A percentile compares a stretch with the other conserved stretches of the same genome.
Evolutionary conservation across 2,888 invertebrate genomes (phyloP).

Genomic region (Rhimphoctona megacephalus): DNA sequence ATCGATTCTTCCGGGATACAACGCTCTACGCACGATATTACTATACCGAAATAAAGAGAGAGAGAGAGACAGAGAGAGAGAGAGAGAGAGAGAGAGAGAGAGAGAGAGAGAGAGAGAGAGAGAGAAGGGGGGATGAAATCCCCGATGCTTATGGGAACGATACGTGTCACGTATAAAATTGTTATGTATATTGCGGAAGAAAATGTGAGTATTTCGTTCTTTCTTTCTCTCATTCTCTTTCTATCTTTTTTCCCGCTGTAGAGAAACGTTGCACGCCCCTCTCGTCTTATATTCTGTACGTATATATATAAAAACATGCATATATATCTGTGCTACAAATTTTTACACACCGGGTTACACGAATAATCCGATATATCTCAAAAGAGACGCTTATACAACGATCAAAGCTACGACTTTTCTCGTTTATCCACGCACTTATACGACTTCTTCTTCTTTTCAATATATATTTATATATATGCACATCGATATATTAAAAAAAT

Average conservation of each 20-base stretch:
- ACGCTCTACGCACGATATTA: background rate
- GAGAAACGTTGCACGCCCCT: slow-evolving; percentile 22
- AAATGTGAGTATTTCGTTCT: slow-evolving; percentile 37
- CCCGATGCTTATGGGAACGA: slow-evolving; percentile 70
- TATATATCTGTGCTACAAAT: slow-evolving; percentile 12
- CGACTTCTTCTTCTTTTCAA: background rate
- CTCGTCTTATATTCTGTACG: slow-evolving; percentile 21
- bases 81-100: too few species aligned
- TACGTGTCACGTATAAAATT: slow-evolving; percentile 74
- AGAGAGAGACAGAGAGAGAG: background rate
- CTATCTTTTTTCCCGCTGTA: slow-evolving; percentile 1
- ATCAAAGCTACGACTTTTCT: slow-evolving; percentile 17
- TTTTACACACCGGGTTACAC: slow-evolving; percentile 15
- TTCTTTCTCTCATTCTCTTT: background rate
- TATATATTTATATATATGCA: too few species aligned
- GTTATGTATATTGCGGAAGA: slow-evolving; percentile 71
- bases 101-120: too few species aligned
- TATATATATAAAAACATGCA: slow-evolving; percentile 24
- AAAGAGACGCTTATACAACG: slow-evolving; percentile 21
- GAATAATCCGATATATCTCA: slow-evolving; percentile 38
- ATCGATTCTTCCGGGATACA: slow-evolving; percentile 59
- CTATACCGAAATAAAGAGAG: slow-evolving; percentile 11
- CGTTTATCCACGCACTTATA: background rate
- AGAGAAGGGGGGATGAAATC: slow-evolving; percentile 59
- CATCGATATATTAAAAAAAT: too few species aligned